Evolutionary conservation across 2,797 vertebrate species (phyloP).

Genomic region (Buceros bicornis): DNA sequence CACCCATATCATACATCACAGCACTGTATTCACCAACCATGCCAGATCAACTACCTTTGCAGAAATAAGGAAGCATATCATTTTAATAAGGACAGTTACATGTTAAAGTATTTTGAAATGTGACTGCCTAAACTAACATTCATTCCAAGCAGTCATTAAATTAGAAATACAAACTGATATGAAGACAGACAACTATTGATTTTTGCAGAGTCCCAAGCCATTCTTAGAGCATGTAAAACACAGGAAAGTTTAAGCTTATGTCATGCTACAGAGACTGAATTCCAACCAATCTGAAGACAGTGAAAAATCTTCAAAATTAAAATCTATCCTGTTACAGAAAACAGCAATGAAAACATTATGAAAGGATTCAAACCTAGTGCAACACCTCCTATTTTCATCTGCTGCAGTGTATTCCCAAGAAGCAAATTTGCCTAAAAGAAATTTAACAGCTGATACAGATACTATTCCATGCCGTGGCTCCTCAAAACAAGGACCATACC

Average conservation of each 20-base stretch:
- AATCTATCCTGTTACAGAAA: background rate
- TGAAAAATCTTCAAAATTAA: background rate
- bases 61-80: background rate
- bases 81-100: background rate
- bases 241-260: background rate
- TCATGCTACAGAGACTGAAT: background rate
- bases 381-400: background rate
- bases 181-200: background rate
- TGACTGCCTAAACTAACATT: background rate
- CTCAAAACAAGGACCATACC: background rate
- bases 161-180: background rate
- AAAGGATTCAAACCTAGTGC: background rate
- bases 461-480: background rate
- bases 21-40: background rate
- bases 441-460: background rate
- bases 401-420: background rate
- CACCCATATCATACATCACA: background rate
- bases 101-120: background rate
- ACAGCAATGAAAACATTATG: background rate
- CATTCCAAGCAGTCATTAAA: background rate
- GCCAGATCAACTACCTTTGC: background rate
- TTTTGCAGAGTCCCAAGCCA: background rate
- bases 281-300: background rate
- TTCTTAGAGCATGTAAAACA: background rate
- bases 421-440: background rate